A percentile compares a stretch with the other conserved stretches of the same genome.
Conservation (phyloP, 64 coral and sea anemone genomes). For the Stylophora pistillata region DNA sequence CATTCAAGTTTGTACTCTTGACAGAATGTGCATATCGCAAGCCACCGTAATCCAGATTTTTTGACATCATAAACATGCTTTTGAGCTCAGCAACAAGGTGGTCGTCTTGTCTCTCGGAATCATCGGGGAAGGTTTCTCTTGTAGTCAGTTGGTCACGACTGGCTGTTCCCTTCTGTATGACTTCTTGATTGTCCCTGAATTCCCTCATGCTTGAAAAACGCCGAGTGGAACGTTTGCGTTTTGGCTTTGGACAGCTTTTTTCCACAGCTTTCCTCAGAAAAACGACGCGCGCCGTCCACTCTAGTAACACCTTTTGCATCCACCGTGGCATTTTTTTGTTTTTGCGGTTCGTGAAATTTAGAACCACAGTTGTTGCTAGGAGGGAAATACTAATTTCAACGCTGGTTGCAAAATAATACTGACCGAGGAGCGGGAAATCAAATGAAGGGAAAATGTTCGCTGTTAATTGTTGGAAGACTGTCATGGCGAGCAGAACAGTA, state of each 20-base stretch:
- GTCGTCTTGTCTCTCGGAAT: constrained; percentile 55
- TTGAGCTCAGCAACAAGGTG: constrained; percentile 58
- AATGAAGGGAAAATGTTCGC: constrained; percentile 69
- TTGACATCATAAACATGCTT: constrained; percentile 21
- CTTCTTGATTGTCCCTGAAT: background rate
- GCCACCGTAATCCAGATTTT: constrained; percentile 9
- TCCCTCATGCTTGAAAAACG: background rate
- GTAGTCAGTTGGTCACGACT: too few relatives aligned
- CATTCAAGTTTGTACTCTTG: constrained; percentile 1
- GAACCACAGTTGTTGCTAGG: constrained; percentile 63
- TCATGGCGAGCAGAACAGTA: constrained; percentile 76
- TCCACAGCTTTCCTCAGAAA: constrained; percentile 53
- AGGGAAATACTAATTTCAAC: constrained; percentile 72
- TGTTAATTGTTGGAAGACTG: constrained; percentile 80
- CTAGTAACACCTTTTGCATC: constrained; percentile 47
- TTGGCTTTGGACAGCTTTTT: constrained; percentile 63
- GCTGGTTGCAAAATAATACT: constrained; percentile 83
- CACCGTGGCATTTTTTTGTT: constrained; percentile 68
- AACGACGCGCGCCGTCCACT: constrained; percentile 68
- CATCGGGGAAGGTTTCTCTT: background rate
- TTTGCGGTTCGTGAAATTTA: constrained; percentile 63
- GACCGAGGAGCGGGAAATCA: constrained; percentile 78
- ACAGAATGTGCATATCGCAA: background rate
- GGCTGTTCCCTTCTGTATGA: background rate
- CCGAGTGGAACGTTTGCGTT: background rate